These are phyloP conservation scores for Eueides isabella DNA, from an alignment of 1,140 invertebrate species.

Conservation along the genomic window DNA sequence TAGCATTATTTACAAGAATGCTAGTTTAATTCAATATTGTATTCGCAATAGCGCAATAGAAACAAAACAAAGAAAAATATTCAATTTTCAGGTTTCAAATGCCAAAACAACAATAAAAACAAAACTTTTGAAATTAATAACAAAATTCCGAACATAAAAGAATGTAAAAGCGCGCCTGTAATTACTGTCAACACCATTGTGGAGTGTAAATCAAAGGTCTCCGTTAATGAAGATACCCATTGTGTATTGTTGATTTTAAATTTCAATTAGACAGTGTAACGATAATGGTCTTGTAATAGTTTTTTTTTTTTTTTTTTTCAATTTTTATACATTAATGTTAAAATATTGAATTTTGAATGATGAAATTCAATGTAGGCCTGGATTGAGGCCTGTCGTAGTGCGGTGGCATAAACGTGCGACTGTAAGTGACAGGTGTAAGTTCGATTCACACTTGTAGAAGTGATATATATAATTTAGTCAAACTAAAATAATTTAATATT, in stretches of 20 bases:
- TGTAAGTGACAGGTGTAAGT: too few relatives aligned
- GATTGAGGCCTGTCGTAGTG: too few relatives aligned
- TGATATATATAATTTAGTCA: too few relatives aligned
- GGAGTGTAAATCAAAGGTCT: slow-evolving; percentile 14
- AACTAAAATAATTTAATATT: too few relatives aligned
- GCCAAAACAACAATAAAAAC: background rate
- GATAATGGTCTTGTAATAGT: background rate
- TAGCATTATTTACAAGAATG: too few relatives aligned
- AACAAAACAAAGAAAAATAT: too few relatives aligned
- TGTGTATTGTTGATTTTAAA: background rate
- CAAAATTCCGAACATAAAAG: slow-evolving; percentile 8
- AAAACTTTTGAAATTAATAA: slow-evolving; percentile 12
- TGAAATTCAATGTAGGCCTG: too few relatives aligned
- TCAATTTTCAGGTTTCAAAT: background rate
- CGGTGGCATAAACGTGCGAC: too few relatives aligned
- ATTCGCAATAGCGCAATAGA: too few relatives aligned
- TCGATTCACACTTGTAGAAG: too few relatives aligned
- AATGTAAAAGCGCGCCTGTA: slow-evolving; percentile 9
- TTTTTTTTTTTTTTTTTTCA: background rate
- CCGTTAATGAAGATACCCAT: background rate
- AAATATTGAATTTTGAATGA: too few relatives aligned
- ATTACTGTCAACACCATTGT: slow-evolving; percentile 18
- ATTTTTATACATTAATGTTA: background rate
- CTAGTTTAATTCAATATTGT: too few relatives aligned
- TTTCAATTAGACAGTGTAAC: slow-evolving; percentile 7